A percentile compares a stretch with the other conserved stretches of the same genome.
phyloP scores from a whole-genome alignment of 1,140 invertebrate species.

The Dolichoris vasculosae region DNA sequence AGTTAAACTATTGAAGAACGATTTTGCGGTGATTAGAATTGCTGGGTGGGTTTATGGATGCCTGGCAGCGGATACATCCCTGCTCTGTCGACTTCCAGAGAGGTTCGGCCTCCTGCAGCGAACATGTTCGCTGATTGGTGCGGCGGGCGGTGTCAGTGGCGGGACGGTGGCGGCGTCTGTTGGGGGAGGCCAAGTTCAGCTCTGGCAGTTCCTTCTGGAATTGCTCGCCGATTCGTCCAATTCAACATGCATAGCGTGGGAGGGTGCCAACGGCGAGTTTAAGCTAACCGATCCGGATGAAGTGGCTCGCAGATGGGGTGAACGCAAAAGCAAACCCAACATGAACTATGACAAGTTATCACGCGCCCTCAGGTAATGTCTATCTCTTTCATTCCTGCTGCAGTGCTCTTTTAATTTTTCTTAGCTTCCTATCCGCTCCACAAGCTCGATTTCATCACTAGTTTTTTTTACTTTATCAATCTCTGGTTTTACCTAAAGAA shows the following conservation, averaged over 20 bases:
- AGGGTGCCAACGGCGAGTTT: slow-evolving; percentile 96
- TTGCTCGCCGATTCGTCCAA: slow-evolving; percentile 95
- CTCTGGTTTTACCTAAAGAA: too few relatives aligned
- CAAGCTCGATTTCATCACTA: too few relatives aligned
- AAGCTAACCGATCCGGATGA: slow-evolving; percentile 98
- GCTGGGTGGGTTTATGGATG: too few relatives aligned
- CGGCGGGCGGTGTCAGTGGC: slow-evolving; percentile 77
- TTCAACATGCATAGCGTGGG: slow-evolving; percentile 95
- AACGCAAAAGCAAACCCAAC: slow-evolving; percentile 98
- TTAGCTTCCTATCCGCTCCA: too few relatives aligned
- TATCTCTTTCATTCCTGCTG: not conserved
- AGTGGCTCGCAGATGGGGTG: slow-evolving; percentile 97
- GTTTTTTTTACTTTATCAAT: too few relatives aligned
- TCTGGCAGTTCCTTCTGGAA: slow-evolving; percentile 99
- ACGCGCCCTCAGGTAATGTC: slow-evolving; percentile 89
- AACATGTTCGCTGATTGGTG: slow-evolving; percentile 71
- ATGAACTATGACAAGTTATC: slow-evolving; percentile 99
- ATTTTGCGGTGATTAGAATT: too few relatives aligned
- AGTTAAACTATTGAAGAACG: too few relatives aligned
- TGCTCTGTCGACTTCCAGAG: slow-evolving; percentile 57
- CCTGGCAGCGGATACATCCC: slow-evolving; percentile 14
- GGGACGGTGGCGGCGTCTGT: slow-evolving; percentile 70
- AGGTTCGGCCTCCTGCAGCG: slow-evolving; percentile 71
- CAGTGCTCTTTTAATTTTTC: too few relatives aligned
- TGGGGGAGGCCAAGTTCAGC: slow-evolving; percentile 93